These are phyloP conservation scores for Nesogale talazaci DNA, from an alignment of 2,113 vertebrate genomes.

Conservation along the genomic window DNA sequence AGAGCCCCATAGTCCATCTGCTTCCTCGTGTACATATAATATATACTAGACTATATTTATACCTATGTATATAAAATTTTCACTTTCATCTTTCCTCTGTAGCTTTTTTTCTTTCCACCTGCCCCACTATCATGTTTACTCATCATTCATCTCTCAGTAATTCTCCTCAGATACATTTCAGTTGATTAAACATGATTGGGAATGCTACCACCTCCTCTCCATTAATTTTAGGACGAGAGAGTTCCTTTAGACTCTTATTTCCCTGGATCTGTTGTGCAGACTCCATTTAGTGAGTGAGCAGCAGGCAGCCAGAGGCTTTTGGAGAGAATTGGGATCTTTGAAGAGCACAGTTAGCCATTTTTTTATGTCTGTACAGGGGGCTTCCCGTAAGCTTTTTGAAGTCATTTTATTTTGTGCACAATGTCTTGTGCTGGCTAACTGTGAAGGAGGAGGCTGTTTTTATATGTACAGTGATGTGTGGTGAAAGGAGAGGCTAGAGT, in stretches of 20 bases:
- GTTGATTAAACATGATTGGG: too few species aligned
- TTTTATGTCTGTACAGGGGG: not conserved
- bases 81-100: too few species aligned
- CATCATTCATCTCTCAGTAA: too few species aligned
- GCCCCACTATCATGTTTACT: too few species aligned
- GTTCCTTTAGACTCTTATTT: not conserved
- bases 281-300: slow-evolving; percentile 4
- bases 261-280: slow-evolving; percentile 33
- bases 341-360: not conserved
- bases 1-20: too few species aligned
- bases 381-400: too few species aligned
- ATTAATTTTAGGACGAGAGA: not conserved
- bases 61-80: too few species aligned
- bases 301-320: not conserved
- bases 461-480: not conserved
- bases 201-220: not conserved
- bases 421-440: not conserved
- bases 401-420: not conserved
- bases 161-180: too few species aligned
- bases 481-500: not conserved
- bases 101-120: too few species aligned
- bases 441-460: not conserved
- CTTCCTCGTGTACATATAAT: too few species aligned
- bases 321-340: not conserved
- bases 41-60: too few species aligned